Evolutionary conservation across 2,797 vertebrate genomes (phyloP), one percentile per base, ranked within the genome.

Genomic region (Netta rufina): DNA sequence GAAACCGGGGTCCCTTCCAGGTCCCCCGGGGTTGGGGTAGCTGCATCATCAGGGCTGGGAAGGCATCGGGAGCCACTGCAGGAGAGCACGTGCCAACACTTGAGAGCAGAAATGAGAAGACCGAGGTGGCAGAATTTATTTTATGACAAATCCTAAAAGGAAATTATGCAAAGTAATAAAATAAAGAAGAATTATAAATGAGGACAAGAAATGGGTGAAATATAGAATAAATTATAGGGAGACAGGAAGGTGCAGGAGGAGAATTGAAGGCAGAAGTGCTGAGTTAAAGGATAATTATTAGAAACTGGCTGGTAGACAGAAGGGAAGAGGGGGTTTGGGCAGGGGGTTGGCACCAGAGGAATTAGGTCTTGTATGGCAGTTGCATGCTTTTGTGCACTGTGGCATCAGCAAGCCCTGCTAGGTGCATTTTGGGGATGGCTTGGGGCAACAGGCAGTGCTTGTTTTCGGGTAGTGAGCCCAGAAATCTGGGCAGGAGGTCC

Each of bases 131-230:
- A 86, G 95, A 94, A 96, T 96, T 93, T 96, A 96, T 97, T 95
- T 97, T 91, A 95, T 77, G 90, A 94, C 96, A 95, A 95, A 96
- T 96, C 94, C 96, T 97, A 93, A 96, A 96, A 92, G 91, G 84
- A 96, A 96, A 97, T 97, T 96, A 97, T 96, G 95, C 95, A 96
- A 96, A 96, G 96, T 90, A 95, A 97, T 97, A 96, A 97, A 97
- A 97, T 96, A 97, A 97, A 97, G 94, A 92, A 95, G 96, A 97
- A 96, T 96, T 95, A 94, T 96, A 95, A 96, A 97, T 95, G 95
- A 95, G 80, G 77, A 95, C 72, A 73, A 95, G 94, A 94, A 96
- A 94, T 89, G 92, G 92, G 83, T 89, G 91, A 96, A 94, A 94
- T 95, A 74, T 8, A 60, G 93, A 95, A 97, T 96, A 95, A 95